These are phyloP conservation scores for Chinchilla lanigera DNA, from an alignment of 2,113 vertebrate genomes.

Conservation along the genomic window DNA sequence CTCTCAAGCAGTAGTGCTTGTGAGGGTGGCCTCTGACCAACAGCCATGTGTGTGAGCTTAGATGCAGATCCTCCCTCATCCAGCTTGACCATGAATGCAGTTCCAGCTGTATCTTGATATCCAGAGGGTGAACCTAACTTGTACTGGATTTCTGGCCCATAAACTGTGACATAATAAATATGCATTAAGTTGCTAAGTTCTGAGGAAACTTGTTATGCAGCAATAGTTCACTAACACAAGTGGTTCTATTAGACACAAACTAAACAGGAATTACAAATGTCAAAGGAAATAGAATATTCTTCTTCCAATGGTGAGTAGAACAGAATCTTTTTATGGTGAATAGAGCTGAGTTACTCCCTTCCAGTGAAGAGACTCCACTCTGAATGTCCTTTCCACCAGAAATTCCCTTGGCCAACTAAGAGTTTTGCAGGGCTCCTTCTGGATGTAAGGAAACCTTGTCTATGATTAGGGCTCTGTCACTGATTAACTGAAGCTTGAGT, in stretches of 20 bases:
- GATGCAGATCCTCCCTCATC: accelerated
- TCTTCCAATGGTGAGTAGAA: neutral
- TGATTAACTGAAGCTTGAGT: neutral
- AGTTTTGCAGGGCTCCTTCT: neutral
- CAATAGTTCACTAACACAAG: neutral
- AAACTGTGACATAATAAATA: neutral
- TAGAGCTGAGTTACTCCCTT: neutral
- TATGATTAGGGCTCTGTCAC: neutral
- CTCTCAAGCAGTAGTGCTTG: neutral
- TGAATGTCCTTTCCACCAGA: neutral
- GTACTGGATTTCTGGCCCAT: neutral
- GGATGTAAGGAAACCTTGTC: neutral
- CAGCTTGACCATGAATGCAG: neutral
- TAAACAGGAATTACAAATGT: neutral
- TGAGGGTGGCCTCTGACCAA: neutral
- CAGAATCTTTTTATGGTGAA: neutral
- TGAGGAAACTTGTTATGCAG: neutral
- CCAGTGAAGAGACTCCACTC: neutral
- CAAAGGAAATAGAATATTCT: neutral
- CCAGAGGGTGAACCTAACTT: neutral
- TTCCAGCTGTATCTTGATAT: neutral
- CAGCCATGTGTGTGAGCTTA: neutral
- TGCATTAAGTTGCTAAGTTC: neutral
- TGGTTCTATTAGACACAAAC: neutral
- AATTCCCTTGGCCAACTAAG: neutral